Base-by-base conservation (phyloP, 1,140 invertebrate genomes). In the Pogonomyrmex californicus region DNA sequence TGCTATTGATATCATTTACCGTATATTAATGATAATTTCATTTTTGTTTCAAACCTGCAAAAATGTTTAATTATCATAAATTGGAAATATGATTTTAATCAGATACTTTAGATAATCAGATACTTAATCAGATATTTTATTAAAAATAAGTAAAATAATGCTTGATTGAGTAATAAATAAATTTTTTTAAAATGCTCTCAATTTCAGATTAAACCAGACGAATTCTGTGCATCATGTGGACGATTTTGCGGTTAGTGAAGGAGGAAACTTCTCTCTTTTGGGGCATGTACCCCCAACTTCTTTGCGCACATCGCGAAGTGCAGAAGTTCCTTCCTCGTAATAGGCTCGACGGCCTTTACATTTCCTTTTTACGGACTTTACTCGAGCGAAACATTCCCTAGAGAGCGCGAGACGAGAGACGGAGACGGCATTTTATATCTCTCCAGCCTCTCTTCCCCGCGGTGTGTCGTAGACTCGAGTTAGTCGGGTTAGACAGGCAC, bases 381-480 rank as follows among this genome's bases (percentile, higher is more conserved):
- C 82, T 86, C 90, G 41, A 60, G 73, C 78, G 76, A 85, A 90
- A 90, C 79, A 79, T 86, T 88, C 90, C 89, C 90, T 10, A 49
- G 87, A 70, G 90, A 85, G 79, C 73, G 86, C 70, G 70, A 66
- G 58, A 38, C 51, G 87, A 63, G 77, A 79, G 85, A 58, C 65
- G 49, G 17, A 41, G 65, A 47, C 56, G 75, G 71, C 78, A 78
- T 90, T 91, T 91, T 91, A 91, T 83, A 91, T 90, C 86, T 88
- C 23, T 83, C 58, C 51, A 30, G 71, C n/a, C 65, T 81, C 38
- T 70, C 47, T 58, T 38, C 83, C 33, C 86, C 83, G 76, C n/a
- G 66, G 65, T 62, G 86, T 66, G 56, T 49, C 73, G 47, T 91
- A 90, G 75, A 86, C 77, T 83, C 33, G 86, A 56, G 82, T 88